These are phyloP conservation scores for Clanis bilineata DNA, from an alignment of 2,888 invertebrate genomes.

Conservation along the genomic window DNA sequence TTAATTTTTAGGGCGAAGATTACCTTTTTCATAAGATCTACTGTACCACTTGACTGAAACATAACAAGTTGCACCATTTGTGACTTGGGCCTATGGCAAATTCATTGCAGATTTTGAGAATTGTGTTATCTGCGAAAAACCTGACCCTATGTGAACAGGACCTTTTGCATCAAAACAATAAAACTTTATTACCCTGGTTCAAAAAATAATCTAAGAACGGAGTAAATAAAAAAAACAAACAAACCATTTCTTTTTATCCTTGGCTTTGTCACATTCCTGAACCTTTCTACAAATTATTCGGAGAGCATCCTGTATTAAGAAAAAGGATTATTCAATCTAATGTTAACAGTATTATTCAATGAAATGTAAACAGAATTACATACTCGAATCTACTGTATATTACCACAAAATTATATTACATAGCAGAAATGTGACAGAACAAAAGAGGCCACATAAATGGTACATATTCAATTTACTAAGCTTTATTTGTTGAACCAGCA, in stretches of 20 bases:
- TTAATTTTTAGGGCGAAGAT: too few relatives aligned
- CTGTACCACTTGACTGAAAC: too few relatives aligned
- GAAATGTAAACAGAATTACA: slow-evolving; percentile 8
- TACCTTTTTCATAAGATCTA: too few relatives aligned
- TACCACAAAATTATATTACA: slow-evolving; percentile 3
- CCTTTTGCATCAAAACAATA: too few relatives aligned
- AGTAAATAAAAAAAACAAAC: slow-evolving; percentile 43
- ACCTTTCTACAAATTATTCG: slow-evolving; percentile 50
- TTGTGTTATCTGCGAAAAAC: too few relatives aligned
- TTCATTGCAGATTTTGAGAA: too few relatives aligned
- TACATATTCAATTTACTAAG: background rate
- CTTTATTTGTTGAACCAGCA: slow-evolving; percentile 33
- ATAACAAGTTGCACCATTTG: too few relatives aligned
- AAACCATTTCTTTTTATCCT: slow-evolving; percentile 66
- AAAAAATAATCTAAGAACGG: slow-evolving; percentile 32
- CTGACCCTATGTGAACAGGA: too few relatives aligned
- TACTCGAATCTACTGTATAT: too few relatives aligned
- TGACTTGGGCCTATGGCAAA: too few relatives aligned
- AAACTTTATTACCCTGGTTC: slow-evolving; percentile 51
- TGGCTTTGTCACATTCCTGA: slow-evolving; percentile 54
- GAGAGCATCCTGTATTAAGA: slow-evolving; percentile 59
- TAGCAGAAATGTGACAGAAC: slow-evolving; percentile 30
- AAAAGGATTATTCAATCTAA: slow-evolving; percentile 28
- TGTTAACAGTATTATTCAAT: slow-evolving; percentile 20
- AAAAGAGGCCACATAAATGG: slow-evolving; percentile 36